Percentiles rank a stretch among this genome's conserved stretches.
Evolutionary conservation across 2,888 invertebrate genomes (phyloP).

Genomic region (Lagria hirta): DNA sequence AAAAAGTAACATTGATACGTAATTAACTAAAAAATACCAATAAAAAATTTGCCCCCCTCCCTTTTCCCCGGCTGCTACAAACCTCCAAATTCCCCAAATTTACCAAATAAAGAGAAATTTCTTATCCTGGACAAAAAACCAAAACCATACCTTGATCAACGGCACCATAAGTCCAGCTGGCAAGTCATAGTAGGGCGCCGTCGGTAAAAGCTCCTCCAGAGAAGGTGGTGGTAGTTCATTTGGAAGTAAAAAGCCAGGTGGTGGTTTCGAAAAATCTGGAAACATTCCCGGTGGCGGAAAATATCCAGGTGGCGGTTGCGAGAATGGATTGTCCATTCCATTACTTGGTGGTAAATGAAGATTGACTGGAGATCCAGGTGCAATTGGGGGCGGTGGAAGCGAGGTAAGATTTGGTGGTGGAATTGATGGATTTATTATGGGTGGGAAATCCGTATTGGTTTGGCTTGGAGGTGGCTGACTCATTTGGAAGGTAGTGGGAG

Average conservation of each 20-base stretch:
- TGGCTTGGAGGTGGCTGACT: conserved; percentile 33
- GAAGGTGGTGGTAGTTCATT: conserved; percentile 52
- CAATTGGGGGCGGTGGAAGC: conserved; percentile 24
- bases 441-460: conserved; percentile 34
- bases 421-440: conserved; percentile 48
- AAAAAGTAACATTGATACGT: no score
- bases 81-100: no score
- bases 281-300: conserved; percentile 58
- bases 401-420: conserved; percentile 50
- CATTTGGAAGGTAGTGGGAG: no score
- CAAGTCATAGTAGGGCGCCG: conserved; percentile 93
- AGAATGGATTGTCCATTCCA: conserved; percentile 50
- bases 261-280: conserved; percentile 85
- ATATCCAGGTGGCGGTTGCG: conserved; percentile 62
- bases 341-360: conserved; percentile 37
- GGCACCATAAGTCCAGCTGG: conserved; percentile 98
- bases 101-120: no score
- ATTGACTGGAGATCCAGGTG: no score
- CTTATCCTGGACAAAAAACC: no score
- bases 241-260: conserved; percentile 68
- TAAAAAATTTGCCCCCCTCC: no score
- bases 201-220: conserved; percentile 79
- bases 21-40: no score
- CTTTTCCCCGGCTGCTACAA: no score
- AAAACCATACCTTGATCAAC: conserved; percentile 79